Evolutionary conservation across 1,140 invertebrate genomes (phyloP).

Genomic region (Aphelinus atriplicis): DNA sequence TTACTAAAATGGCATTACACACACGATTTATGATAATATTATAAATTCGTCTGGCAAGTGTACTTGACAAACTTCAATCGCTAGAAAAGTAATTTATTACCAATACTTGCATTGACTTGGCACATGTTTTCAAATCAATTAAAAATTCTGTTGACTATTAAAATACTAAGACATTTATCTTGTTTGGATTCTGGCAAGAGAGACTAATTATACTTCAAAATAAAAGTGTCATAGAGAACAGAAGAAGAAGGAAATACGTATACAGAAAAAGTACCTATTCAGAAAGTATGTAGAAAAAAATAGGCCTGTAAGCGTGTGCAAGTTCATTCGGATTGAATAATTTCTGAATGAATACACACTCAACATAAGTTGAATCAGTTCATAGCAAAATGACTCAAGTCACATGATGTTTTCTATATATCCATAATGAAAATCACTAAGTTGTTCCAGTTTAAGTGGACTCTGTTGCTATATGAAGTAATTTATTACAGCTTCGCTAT

Average conservation of each 20-base stretch:
- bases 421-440: neutral
- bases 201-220: neutral
- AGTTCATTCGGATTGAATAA: conserved; percentile 17
- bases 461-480: conserved; percentile 38
- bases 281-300: conserved; percentile 13
- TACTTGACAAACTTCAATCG: conserved; percentile 39
- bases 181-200: no score
- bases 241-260: conserved; percentile 29
- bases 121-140: conserved; percentile 20
- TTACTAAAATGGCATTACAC: conserved; percentile 16
- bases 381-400: conserved; percentile 16
- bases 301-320: no score
- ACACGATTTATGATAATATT: conserved; percentile 29
- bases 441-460: conserved; percentile 33
- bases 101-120: conserved; percentile 15
- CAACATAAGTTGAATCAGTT: conserved; percentile 11
- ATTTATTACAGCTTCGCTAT: conserved; percentile 32
- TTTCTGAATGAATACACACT: conserved; percentile 17
- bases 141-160: conserved; percentile 5
- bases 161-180: neutral
- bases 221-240: conserved; percentile 33
- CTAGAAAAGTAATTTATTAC: conserved; percentile 20
- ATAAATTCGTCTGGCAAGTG: conserved; percentile 37
- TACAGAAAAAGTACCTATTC: conserved; percentile 19
- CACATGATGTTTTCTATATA: neutral